Percentiles rank a stretch among this genome's conserved stretches.
Evolutionary conservation across 2,113 vertebrate species (phyloP).

Genomic region (Sturnus vulgaris): DNA sequence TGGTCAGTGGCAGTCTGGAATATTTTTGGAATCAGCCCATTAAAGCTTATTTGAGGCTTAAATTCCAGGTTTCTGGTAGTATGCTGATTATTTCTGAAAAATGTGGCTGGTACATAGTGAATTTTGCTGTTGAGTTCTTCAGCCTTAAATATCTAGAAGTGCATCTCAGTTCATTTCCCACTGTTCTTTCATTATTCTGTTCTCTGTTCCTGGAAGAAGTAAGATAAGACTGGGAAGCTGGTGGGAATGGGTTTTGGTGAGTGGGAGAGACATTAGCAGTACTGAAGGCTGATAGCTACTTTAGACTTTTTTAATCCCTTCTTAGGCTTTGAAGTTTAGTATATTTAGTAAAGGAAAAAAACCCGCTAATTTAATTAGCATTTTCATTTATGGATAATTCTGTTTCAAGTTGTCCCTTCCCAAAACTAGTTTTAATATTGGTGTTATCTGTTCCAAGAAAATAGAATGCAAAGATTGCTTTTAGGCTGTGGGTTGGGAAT

Average conservation of each 20-base stretch:
- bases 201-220: neutral
- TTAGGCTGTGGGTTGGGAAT: neutral
- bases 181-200: neutral
- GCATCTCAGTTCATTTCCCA: neutral
- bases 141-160: neutral
- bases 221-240: neutral
- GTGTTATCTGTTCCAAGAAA: neutral
- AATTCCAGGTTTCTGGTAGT: neutral
- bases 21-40: neutral
- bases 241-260: neutral
- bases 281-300: neutral
- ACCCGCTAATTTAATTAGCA: neutral
- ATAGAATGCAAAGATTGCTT: neutral
- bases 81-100: neutral
- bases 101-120: neutral
- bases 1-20: neutral
- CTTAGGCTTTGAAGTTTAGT: neutral
- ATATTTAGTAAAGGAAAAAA: neutral
- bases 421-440: neutral
- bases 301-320: neutral
- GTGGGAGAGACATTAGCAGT: neutral
- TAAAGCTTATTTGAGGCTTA: neutral
- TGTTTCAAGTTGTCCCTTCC: slow-evolving; percentile 3
- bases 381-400: slow-evolving; percentile 24
- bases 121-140: neutral